Evolutionary conservation across 2,113 vertebrate genomes (phyloP).

Genomic region (Neotoma lepida): DNA sequence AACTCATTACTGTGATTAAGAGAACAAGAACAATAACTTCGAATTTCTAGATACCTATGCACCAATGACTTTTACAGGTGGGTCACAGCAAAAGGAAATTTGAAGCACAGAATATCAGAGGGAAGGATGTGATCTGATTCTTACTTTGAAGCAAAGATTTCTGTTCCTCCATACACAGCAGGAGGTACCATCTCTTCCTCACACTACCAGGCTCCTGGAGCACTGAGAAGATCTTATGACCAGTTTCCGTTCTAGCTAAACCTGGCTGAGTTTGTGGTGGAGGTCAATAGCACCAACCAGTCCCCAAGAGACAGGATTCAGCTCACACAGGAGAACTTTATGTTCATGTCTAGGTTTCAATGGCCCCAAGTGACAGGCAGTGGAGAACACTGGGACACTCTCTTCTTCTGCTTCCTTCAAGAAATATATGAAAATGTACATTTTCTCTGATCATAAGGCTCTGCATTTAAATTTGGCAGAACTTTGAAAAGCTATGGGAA

Average conservation of each 20-base stretch:
- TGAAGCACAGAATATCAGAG: slow-evolving; percentile 26
- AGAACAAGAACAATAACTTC: slow-evolving; percentile 68
- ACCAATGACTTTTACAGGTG: neutral
- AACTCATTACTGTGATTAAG: slow-evolving; percentile 71
- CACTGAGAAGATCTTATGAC: neutral
- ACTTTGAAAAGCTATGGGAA: slow-evolving; percentile 46
- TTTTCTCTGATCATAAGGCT: neutral
- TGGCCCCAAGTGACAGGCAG: neutral
- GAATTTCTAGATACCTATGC: slow-evolving; percentile 60
- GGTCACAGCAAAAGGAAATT: slow-evolving; percentile 40
- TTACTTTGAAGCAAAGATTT: neutral
- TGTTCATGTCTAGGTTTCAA: neutral
- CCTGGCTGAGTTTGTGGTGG: neutral
- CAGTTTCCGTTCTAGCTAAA: neutral
- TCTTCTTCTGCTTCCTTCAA: neutral
- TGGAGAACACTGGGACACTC: neutral
- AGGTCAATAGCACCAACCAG: neutral
- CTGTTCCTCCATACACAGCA: neutral
- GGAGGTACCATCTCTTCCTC: neutral
- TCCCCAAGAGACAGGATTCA: neutral
- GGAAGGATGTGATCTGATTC: neutral
- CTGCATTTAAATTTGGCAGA: slow-evolving; percentile 3
- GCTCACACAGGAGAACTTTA: neutral
- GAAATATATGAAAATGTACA: slow-evolving; percentile 1
- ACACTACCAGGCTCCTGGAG: rapidly evolving